Conservation (phyloP, 2,797 vertebrate species). For the Trachops cirrhosus region DNA sequence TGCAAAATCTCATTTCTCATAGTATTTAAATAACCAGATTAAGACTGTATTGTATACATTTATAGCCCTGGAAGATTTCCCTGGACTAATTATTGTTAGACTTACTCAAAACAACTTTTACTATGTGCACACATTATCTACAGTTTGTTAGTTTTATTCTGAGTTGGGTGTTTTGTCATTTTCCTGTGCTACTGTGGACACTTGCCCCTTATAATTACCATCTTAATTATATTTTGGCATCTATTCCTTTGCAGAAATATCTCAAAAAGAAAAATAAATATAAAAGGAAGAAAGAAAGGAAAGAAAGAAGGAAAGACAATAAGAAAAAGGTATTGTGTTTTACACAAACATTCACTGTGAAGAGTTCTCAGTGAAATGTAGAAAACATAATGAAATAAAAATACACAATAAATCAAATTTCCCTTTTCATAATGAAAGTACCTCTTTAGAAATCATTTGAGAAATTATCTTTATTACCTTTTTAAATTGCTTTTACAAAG, state of each 20-base stretch:
- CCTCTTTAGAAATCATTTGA: background rate
- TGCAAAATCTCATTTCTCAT: background rate
- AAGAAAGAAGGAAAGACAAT: background rate
- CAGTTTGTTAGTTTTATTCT: conserved; percentile 12
- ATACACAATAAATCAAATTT: background rate
- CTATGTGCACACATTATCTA: background rate
- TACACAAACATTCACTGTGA: background rate
- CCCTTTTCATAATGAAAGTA: background rate
- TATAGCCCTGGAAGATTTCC: background rate
- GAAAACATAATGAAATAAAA: background rate
- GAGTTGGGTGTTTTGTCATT: background rate
- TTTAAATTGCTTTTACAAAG: background rate
- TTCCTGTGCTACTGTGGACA: background rate
- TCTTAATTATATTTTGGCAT: conserved; percentile 7
- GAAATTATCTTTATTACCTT: background rate
- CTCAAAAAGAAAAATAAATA: background rate
- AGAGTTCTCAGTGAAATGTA: background rate
- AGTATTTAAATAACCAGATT: conserved; percentile 37
- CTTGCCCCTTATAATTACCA: conserved; percentile 57
- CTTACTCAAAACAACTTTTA: conserved; percentile 22
- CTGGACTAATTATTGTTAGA: background rate
- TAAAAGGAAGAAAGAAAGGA: background rate
- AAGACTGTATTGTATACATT: background rate
- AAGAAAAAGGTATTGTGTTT: background rate
- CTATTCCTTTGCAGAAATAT: conserved; percentile 28